A percentile compares a stretch with the other conserved stretches of the same genome.
These are phyloP conservation scores for Dione juno DNA, from an alignment of 2,888 invertebrate species.

Conservation along the genomic window DNA sequence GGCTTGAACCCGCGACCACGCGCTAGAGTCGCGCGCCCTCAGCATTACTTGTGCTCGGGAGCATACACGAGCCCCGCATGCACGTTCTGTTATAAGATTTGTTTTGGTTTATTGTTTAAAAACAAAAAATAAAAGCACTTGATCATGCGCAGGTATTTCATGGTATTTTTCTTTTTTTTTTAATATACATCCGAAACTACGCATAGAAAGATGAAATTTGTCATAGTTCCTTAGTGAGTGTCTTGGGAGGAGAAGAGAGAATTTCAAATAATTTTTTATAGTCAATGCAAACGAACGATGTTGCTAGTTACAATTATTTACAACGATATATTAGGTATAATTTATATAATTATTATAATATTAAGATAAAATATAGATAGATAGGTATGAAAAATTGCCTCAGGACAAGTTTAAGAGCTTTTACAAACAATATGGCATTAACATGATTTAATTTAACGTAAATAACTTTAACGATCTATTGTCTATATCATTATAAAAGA, in stretches of 20 bases:
- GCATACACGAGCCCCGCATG: conserved; percentile 90
- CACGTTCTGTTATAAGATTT: conserved; percentile 80
- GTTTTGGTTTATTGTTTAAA: neutral
- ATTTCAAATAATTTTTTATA: no score
- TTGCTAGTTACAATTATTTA: no score
- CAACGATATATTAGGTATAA: no score
- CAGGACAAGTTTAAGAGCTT: neutral
- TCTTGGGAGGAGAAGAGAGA: no score
- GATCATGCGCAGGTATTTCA: no score
- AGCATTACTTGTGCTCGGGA: conserved; percentile 89
- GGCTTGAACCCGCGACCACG: conserved; percentile 93
- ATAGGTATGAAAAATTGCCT: neutral
- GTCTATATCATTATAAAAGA: neutral
- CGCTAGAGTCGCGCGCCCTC: conserved; percentile 89
- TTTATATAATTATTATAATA: no score
- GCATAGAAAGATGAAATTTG: no score
- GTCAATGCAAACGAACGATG: no score
- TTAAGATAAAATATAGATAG: neutral
- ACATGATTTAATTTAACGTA: neutral
- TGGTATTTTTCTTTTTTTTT: no score
- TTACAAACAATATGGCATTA: neutral
- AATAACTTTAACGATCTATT: neutral
- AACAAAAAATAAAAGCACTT: neutral
- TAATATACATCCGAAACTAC: no score
- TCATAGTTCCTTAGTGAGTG: no score